Evolutionary conservation across 2,888 invertebrate genomes (phyloP), one percentile per base, ranked within the genome.

Genomic region (Aphodius granarius): DNA sequence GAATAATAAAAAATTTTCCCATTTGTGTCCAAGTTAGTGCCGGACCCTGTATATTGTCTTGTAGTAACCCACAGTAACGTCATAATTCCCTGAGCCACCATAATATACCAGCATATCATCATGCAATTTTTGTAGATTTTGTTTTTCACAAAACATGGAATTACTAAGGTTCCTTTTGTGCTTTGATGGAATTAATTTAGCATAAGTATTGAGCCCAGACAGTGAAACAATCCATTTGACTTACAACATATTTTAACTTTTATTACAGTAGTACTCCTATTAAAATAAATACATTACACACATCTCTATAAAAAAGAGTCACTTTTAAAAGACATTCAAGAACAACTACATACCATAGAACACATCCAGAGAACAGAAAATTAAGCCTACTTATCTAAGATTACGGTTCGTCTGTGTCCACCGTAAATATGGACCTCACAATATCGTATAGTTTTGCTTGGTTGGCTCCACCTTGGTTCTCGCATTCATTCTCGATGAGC

Each of bases 401-500:
- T 43, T 43, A 43, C 3, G 43, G 4, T 9, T 43, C 43, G 3
- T 43, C 9, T 9, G 43, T 13, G 6, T 43, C 43, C 6, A 43
- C 43, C 9, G 43, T 43, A 43, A 43, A 43, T 43, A 43, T 43
- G 1, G 43, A 43, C 2, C 43, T 43, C 13, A 43, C 43, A 13
- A 43, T 43, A 43, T 43, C 43, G 43, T 43, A 43, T 43, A 43
- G 43, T 43, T 43, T 43, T 6, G 9, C 13, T 6, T 43, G 43
- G 43, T 43, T 43, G 3, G 6, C 4, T 6, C 43, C 3, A 1
- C 2, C 43, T 43, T 43, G 43, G 43, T 6, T 9, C 13, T 43
- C 20, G n/a, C 77, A 73, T 62, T 77, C 77, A 17, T 76, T 76
- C 62, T 70, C 22, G 9, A 79, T 71, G 4, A 75, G 20, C 15